phyloP scores from a whole-genome alignment of 2,888 invertebrate genomes.

The Leucania comma region DNA sequence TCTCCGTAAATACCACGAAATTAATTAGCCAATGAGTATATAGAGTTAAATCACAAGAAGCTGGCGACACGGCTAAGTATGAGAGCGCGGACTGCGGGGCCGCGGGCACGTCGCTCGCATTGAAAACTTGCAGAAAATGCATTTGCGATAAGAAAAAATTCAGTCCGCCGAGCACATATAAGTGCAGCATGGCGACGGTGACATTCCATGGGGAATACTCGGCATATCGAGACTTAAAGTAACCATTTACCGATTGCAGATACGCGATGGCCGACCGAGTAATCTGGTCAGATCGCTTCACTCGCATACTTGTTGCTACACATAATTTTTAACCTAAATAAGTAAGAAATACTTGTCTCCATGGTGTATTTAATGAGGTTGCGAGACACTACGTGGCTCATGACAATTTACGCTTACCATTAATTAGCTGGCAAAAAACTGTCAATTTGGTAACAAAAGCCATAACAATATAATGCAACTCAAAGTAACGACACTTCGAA shows the following conservation, averaged over 20 bases:
- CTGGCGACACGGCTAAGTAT: conserved; percentile 70
- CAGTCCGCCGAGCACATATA: conserved; percentile 87
- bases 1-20: conserved; percentile 66
- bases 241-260: conserved; percentile 90
- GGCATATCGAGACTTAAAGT: conserved; percentile 89
- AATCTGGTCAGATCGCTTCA: conserved; percentile 89
- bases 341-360: conserved; percentile 85
- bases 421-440: conserved; percentile 40
- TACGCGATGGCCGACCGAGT: conserved; percentile 88
- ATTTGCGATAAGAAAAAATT: conserved; percentile 90
- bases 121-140: conserved; percentile 90
- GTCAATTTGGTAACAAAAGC: conserved; percentile 17
- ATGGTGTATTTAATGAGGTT: conserved; percentile 80
- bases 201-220: conserved; percentile 88
- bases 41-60: conserved; percentile 67
- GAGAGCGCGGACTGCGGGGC: conserved; percentile 68
- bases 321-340: conserved; percentile 89
- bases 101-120: conserved; percentile 78
- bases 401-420: conserved; percentile 48
- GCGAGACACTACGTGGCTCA: conserved; percentile 44
- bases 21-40: conserved; percentile 70
- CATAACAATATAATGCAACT: conserved; percentile 36
- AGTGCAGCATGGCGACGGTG: conserved; percentile 87
- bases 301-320: conserved; percentile 85
- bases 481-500: conserved; percentile 44